These are phyloP conservation scores for Lophius piscatorius DNA, from an alignment of 2,113 vertebrate species.

Conservation along the genomic window DNA sequence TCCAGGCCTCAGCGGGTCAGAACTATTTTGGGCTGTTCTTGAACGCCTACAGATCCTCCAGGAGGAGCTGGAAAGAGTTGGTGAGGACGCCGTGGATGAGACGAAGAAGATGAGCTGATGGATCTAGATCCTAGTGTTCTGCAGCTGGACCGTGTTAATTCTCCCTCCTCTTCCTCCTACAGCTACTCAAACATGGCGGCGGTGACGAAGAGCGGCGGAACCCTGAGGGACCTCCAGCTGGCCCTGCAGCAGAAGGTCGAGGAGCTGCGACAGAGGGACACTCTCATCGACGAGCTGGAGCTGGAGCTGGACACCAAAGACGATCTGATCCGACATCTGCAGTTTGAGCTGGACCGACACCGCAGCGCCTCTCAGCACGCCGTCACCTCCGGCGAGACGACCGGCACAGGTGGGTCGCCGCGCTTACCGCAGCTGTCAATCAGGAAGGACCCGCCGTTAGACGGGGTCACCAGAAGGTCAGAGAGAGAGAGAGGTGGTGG, in stretches of 20 bases:
- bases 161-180: background rate
- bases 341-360: slow-evolving; percentile 73
- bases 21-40: too few relatives aligned
- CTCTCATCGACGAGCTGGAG: slow-evolving; percentile 81
- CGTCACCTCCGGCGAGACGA: background rate
- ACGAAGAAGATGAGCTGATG: too few relatives aligned
- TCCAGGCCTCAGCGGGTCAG: too few relatives aligned
- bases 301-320: slow-evolving; percentile 80
- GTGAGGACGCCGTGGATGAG: too few relatives aligned
- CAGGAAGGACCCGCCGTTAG: background rate
- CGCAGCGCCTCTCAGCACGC: slow-evolving; percentile 25
- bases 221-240: slow-evolving; percentile 78
- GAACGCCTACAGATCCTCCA: too few relatives aligned
- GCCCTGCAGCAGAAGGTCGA: slow-evolving; percentile 80
- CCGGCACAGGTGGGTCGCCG: slow-evolving; percentile 31
- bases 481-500: too few relatives aligned
- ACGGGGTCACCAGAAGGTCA: too few relatives aligned
- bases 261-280: slow-evolving; percentile 78
- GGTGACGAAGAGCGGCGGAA: slow-evolving; percentile 48
- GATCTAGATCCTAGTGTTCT: too few relatives aligned
- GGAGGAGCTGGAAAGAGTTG: too few relatives aligned
- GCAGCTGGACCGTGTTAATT: background rate
- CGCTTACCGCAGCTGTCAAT: background rate
- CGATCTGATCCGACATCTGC: slow-evolving; percentile 77
- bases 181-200: slow-evolving; percentile 30